A percentile compares a stretch with the other conserved stretches of the same genome.
Conservation (phyloP, 1,140 invertebrate genomes). For the Drosophila tani region DNA sequence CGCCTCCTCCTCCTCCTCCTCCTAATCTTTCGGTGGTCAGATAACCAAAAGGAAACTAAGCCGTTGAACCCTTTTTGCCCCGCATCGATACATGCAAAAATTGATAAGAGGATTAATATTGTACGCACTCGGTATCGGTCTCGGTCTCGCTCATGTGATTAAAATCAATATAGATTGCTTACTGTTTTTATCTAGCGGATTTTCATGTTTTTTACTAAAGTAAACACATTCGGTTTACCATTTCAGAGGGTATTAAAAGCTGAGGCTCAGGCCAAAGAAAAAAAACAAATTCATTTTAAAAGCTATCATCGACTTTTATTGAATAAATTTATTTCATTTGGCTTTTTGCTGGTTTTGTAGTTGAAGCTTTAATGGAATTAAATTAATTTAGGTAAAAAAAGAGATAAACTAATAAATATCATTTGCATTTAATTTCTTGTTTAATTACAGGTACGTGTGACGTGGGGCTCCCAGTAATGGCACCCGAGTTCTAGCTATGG, state of each 20-base stretch:
- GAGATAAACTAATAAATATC: neutral
- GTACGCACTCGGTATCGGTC: neutral
- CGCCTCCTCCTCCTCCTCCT: neutral
- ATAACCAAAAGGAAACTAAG: constrained; percentile 1
- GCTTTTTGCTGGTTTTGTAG: too few relatives aligned
- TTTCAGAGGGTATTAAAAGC: constrained; percentile 7
- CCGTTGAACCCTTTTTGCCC: neutral
- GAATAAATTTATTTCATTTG: too few relatives aligned
- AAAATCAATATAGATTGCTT: constrained; percentile 7
- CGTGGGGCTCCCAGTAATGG: too few relatives aligned
- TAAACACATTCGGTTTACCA: constrained; percentile 1
- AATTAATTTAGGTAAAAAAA: neutral
- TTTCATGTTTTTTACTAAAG: neutral
- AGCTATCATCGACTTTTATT: too few relatives aligned
- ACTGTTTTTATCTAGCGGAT: neutral
- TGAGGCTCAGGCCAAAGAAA: neutral
- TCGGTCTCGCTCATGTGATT: constrained; percentile 3
- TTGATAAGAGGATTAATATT: constrained; percentile 16
- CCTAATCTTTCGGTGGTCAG: constrained; percentile 7
- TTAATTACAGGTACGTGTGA: neutral
- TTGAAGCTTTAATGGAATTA: neutral
- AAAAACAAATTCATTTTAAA: neutral
- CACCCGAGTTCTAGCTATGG: neutral
- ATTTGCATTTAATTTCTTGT: neutral
- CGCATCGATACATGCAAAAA: neutral